Conservation (phyloP, 2,113 vertebrate genomes). For the Callipepla squamata region DNA sequence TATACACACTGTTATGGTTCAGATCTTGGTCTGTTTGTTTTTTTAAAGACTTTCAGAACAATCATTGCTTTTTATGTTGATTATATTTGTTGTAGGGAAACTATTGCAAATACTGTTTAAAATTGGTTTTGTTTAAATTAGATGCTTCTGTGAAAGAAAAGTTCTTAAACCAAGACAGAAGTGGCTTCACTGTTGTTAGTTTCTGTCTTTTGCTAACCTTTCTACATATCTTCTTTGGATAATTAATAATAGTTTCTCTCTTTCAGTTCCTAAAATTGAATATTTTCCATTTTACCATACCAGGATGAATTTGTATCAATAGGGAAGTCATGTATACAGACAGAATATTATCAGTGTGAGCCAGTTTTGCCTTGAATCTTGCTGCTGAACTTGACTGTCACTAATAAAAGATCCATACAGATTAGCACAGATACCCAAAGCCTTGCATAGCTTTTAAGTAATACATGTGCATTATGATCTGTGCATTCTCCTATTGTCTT, state of each 20-base stretch:
- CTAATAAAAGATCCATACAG: not conserved
- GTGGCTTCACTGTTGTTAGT: not conserved
- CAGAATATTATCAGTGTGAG: not conserved
- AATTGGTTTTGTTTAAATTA: slow-evolving; percentile 52
- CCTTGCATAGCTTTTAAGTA: not conserved
- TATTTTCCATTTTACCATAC: not conserved
- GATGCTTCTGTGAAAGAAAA: slow-evolving; percentile 40
- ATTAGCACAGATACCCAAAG: not conserved
- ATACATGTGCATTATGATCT: not conserved
- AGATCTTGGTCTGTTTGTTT: not conserved
- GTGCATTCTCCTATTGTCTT: not conserved
- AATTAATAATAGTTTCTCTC: slow-evolving; percentile 38
- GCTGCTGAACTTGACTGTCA: not conserved
- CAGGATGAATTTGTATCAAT: slow-evolving; percentile 38
- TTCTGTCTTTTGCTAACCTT: not conserved
- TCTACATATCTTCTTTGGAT: not conserved
- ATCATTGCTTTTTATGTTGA: slow-evolving; percentile 49
- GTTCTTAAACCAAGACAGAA: not conserved
- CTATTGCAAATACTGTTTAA: not conserved
- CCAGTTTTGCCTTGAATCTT: not conserved
- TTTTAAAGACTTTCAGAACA: slow-evolving; percentile 51
- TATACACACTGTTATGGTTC: slow-evolving; percentile 25
- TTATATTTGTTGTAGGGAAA: slow-evolving; percentile 33
- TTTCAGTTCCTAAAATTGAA: not conserved
- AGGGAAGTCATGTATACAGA: slow-evolving; percentile 3